Evolutionary conservation across 2,797 vertebrate genomes (phyloP), one percentile per base, ranked within the genome.

Genomic region (Huso huso): DNA sequence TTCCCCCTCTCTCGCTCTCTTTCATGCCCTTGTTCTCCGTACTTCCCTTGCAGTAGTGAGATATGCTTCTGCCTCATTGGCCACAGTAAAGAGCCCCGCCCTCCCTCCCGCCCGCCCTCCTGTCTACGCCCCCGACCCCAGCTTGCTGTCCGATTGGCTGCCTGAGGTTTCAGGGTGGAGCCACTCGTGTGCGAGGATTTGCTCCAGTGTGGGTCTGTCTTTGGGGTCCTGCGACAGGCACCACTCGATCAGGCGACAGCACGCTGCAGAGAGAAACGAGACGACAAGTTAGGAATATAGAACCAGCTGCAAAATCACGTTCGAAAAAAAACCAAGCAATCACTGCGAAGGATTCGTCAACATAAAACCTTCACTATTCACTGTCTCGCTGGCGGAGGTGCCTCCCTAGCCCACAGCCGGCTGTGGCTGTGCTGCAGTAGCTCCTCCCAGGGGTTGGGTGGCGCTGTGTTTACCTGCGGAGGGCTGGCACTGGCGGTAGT

Each of bases 181-280:
- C 78, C 78, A 80, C 0, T 77, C 69, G 49, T 80, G 78, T 6
- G 72, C 55, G 9, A 80, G 62, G 48, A 80, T 77, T 66, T 80
- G 73, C 15, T 80, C 77, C 66, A 80, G 64, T 10, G 76, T 66
- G 1, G 78, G 78, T 11, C 78, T 62, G 57, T 78, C 74, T 12
- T 75, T 75, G 1, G 78, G 77, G 11, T 66, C 53, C n/a, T 72
- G 67, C 0, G 75, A 77, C 52, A 80, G 72, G 57, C 78, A 79
- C 78, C 70, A 77, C 49, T 78, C 73, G 1, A 79, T 79, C 66
- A 80, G 63, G 59, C 78, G 64, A 64, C 76, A 68, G 13, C 78
- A 80, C 4, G 77, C 78, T 80, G 66, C 50, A 51, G 50, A 63
- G 55, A 7, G 51, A 59, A 6, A 61, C 55, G 18, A 64, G 0